Conservation (phyloP, 2,888 invertebrate species). For the Sycophila texana region DNA sequence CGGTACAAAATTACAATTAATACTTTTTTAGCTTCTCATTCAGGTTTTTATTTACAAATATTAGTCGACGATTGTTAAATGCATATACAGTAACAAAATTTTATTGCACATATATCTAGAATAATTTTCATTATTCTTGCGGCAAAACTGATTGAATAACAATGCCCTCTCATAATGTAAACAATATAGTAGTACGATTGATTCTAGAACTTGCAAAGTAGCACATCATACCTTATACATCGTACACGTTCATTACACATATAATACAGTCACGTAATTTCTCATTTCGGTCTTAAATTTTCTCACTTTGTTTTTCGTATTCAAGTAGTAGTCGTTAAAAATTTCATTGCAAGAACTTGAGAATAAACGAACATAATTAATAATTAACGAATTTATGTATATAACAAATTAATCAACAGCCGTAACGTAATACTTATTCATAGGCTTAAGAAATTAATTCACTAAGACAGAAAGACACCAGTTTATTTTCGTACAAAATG, state of each 20-base stretch:
- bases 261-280: constrained; percentile 59
- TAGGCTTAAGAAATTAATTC: constrained; percentile 28
- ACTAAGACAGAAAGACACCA: constrained; percentile 22
- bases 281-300: constrained; percentile 45
- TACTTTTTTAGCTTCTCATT: constrained; percentile 15
- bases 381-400: constrained; percentile 41
- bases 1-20: background rate
- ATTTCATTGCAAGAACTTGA: constrained; percentile 64
- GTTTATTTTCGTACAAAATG: constrained; percentile 48
- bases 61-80: constrained; percentile 68
- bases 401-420: constrained; percentile 36
- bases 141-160: constrained; percentile 67
- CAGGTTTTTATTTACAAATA: constrained; percentile 71
- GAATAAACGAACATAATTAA: constrained; percentile 64
- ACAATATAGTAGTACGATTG: constrained; percentile 64
- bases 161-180: constrained; percentile 63
- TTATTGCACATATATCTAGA: constrained; percentile 69
- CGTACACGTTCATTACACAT: constrained; percentile 52
- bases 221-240: constrained; percentile 61
- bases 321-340: constrained; percentile 62
- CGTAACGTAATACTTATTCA: constrained; percentile 37
- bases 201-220: constrained; percentile 57
- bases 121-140: constrained; percentile 68
- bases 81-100: constrained; percentile 72
- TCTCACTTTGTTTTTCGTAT: constrained; percentile 33